These are phyloP conservation scores for Meleagris gallopavo DNA, from an alignment of 2,113 vertebrate genomes.

Conservation along the genomic window DNA sequence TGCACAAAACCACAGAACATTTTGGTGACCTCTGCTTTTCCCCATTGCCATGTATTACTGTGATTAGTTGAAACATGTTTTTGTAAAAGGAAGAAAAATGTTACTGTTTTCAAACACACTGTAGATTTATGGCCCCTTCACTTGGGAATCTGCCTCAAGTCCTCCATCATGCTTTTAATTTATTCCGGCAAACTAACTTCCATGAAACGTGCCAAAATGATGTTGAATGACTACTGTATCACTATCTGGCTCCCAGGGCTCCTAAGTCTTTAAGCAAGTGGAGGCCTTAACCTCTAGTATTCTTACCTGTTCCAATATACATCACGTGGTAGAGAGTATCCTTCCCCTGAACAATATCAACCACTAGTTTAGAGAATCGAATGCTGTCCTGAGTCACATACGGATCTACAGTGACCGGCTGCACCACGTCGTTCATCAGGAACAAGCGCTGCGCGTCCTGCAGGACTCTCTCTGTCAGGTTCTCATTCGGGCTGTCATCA, in stretches of 20 bases:
- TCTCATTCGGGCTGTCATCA: constrained; percentile 90
- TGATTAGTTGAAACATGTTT: constrained; percentile 2
- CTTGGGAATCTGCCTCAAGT: not conserved
- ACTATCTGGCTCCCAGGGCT: not conserved
- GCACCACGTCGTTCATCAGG: constrained; percentile 97
- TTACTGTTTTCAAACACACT: constrained; percentile 17
- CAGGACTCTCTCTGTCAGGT: constrained; percentile 94
- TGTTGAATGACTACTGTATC: not conserved
- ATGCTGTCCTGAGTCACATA: constrained; percentile 94
- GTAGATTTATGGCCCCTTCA: not conserved
- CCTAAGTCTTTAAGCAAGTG: not conserved
- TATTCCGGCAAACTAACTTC: constrained; percentile 20
- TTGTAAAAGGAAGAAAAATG: not conserved
- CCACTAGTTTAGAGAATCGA: constrained; percentile 93
- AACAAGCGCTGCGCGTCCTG: constrained; percentile 95
- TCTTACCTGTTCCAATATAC: constrained; percentile 95
- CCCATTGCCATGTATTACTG: not conserved
- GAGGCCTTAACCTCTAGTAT: not conserved
- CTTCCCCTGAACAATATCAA: constrained; percentile 96
- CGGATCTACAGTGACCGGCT: constrained; percentile 91
- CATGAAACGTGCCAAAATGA: not conserved
- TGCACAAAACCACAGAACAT: not conserved
- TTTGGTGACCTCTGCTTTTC: not conserved
- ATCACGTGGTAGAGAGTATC: constrained; percentile 96
- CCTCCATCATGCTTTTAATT: constrained; percentile 10